Conservation (phyloP, 1,140 invertebrate species). For the Zaprionus davidi region DNA sequence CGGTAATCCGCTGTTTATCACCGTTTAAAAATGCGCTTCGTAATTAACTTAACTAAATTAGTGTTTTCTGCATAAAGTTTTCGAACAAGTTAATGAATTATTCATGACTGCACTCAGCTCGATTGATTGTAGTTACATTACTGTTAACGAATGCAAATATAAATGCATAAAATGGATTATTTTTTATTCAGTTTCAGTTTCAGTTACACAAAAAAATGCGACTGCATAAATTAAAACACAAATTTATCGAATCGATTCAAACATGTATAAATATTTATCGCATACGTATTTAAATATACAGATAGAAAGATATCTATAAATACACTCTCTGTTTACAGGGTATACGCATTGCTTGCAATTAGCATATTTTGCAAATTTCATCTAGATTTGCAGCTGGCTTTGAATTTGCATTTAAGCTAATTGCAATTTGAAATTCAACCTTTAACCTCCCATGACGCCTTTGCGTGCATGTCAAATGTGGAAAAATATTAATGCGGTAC, state of each 20-base stretch:
- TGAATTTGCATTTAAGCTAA: conserved; percentile 45
- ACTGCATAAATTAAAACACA: not conserved
- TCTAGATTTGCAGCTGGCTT: conserved; percentile 4
- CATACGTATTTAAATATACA: not conserved
- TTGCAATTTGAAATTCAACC: conserved; percentile 36
- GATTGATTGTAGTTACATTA: not conserved
- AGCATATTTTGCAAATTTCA: conserved; percentile 27
- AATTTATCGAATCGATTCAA: not conserved
- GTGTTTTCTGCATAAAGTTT: not conserved
- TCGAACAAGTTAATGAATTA: conserved; percentile 7
- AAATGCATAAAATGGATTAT: not conserved
- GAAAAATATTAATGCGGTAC: conserved; percentile 8
- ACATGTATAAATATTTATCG: conserved; percentile 1
- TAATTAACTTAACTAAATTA: conserved; percentile 19
- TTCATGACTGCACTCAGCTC: conserved; percentile 15
- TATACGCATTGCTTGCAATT: conserved; percentile 4
- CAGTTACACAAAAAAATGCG: not conserved
- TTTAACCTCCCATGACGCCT: conserved; percentile 21
- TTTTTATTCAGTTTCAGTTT: conserved; percentile 11
- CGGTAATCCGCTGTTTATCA: not conserved
- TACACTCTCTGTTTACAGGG: conserved; percentile 1
- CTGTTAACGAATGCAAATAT: conserved; percentile 5
- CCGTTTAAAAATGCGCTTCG: not conserved
- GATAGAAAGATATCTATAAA: not conserved
- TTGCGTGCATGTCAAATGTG: conserved; percentile 19